Base-by-base conservation (phyloP, 2,888 invertebrate genomes). In the Dynastes grantii region DNA sequence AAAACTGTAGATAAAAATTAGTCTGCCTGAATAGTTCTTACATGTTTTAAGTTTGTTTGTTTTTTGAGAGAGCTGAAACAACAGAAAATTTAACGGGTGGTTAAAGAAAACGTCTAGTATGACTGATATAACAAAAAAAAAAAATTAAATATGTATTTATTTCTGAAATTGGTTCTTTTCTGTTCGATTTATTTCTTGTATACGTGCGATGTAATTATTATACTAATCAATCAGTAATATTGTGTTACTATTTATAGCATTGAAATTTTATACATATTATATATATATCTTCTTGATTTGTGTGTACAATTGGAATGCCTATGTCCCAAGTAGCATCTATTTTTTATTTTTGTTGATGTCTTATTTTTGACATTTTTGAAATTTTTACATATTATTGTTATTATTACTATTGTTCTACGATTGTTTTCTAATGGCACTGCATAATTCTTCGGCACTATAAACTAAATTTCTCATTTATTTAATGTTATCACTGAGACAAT, bases 271-370 rank as follows among this genome's bases (percentile, higher is more conserved):
- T 75, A 75, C 11, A 45, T 53, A 70, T 11, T 53, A 65, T 55
- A 32, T 32, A 71, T 73, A 75, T 75, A 61, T 75, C 49, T 63
- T 45, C 63, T 61, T 49, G 61, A 61, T 75, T 75, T 75, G 58
- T 75, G 73, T 75, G 73, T 75, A 75, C 40, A 61, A 73, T 80
- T 79, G 79, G 81, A 82, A 78, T 82, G 82, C 80, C 79, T 80
- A 64, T 80, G 77, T 84, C 86, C 88, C 88, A 88, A 88, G 88
- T 88, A 88, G 88, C 88, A 88, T 88, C 86, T 87, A 85, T 82
- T 79, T 83, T 73, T 76, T 64, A 70, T 78, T 65, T 76, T 76
- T 75, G 70, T 80, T 81, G 61, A 49, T 78, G 77, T 78, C 78
- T 79, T 40, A 79, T 40, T 80, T 76, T 77, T 73, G 49, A 77